Evolutionary conservation across 2,113 vertebrate species (phyloP).

Genomic region (Pavo muticus): DNA sequence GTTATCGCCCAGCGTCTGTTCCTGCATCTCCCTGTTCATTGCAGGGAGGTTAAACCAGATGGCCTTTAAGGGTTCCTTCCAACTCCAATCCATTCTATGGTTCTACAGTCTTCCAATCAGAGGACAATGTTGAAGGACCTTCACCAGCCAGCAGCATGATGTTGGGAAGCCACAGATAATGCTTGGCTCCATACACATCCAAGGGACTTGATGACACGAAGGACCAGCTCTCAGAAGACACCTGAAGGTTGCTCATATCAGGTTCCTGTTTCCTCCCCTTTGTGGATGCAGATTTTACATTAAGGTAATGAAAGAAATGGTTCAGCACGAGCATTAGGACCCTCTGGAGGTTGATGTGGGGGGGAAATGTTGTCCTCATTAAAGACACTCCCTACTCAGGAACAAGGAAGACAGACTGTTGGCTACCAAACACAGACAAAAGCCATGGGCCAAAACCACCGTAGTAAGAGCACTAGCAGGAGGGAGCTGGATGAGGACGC

Average conservation of each 20-base stretch:
- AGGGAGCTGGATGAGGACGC: not conserved
- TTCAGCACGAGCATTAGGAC: not conserved
- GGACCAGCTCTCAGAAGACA: not conserved
- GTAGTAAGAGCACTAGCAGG: not conserved
- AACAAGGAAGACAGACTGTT: not conserved
- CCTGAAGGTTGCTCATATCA: not conserved
- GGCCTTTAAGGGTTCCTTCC: too few relatives aligned
- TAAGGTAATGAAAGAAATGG: not conserved
- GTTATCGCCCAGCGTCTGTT: not conserved
- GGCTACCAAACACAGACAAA: not conserved
- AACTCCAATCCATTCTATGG: too few relatives aligned
- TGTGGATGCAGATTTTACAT: not conserved
- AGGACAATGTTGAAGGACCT: not conserved
- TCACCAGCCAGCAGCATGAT: not conserved
- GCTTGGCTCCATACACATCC: fast-evolving
- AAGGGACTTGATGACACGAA: not conserved
- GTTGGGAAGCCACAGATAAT: not conserved
- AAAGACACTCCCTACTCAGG: not conserved
- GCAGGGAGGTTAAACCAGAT: too few relatives aligned
- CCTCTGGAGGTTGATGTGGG: not conserved
- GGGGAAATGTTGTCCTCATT: not conserved
- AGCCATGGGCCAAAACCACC: not conserved
- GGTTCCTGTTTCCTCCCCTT: not conserved
- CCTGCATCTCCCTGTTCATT: not conserved
- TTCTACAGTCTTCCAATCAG: not conserved